A percentile compares a stretch with the other conserved stretches of the same genome.
Evolutionary conservation across 2,797 vertebrate species (phyloP).

Genomic region (Myoxocephalus aenaeus): DNA sequence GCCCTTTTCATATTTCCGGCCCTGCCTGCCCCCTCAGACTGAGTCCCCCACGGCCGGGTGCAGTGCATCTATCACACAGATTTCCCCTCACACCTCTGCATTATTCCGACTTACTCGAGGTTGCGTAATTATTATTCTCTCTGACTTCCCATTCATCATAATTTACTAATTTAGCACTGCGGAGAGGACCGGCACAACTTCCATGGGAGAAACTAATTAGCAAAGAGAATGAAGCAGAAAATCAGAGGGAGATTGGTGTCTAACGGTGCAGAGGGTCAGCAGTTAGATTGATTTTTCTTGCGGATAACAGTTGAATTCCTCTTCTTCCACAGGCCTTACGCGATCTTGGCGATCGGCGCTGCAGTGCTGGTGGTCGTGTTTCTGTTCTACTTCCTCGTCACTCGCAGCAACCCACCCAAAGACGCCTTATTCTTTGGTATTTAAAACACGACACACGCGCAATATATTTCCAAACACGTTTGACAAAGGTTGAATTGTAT

Average conservation of each 20-base stretch:
- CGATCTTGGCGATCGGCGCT: conserved; percentile 69
- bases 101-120: conserved; percentile 43
- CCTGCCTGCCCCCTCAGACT: no score
- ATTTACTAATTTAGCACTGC: conserved; percentile 68
- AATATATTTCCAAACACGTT: conserved; percentile 39
- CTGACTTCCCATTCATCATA: conserved; percentile 70
- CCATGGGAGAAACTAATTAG: conserved; percentile 61
- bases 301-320: conserved; percentile 29
- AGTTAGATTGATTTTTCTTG: conserved; percentile 10
- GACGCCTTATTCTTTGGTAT: conserved; percentile 89
- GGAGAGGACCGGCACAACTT: conserved; percentile 45
- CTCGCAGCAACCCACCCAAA: conserved; percentile 80
- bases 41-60: not conserved
- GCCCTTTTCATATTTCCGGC: no score
- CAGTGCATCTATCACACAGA: conserved; percentile 13
- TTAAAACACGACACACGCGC: conserved; percentile 35
- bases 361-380: conserved; percentile 80
- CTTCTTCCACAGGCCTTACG: conserved; percentile 70
- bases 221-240: conserved; percentile 67
- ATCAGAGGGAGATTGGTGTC: conserved; percentile 49
- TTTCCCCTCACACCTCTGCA: conserved; percentile 37
- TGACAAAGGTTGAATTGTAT: conserved; percentile 4
- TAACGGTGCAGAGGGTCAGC: conserved; percentile 36
- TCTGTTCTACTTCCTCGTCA: conserved; percentile 79
- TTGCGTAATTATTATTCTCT: conserved; percentile 51